Evolutionary conservation across 2,113 vertebrate genomes (phyloP).

Genomic region (Chauna torquata): DNA sequence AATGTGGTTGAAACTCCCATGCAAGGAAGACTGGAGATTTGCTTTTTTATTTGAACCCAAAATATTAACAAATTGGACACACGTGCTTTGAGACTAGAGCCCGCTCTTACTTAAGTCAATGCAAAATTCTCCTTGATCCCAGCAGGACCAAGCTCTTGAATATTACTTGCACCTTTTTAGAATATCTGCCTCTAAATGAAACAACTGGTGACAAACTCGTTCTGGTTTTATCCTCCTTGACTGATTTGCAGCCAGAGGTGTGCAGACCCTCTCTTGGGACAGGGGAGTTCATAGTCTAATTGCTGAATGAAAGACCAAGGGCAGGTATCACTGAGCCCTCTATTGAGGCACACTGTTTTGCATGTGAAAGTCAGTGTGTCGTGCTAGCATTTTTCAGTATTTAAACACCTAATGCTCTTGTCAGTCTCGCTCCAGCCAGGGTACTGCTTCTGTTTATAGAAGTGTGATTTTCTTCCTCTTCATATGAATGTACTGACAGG

Average conservation of each 20-base stretch:
- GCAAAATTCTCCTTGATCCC: slow-evolving; percentile 56
- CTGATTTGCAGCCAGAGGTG: not conserved
- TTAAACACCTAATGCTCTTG: not conserved
- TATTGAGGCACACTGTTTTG: not conserved
- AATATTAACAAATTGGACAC: slow-evolving; percentile 65
- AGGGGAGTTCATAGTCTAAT: not conserved
- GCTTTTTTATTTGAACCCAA: slow-evolving; percentile 64
- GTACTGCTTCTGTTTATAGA: not conserved
- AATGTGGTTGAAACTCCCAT: slow-evolving; percentile 63
- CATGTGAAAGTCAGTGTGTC: not conserved
- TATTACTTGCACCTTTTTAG: slow-evolving; percentile 49
- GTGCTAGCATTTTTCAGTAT: not conserved
- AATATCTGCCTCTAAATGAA: not conserved
- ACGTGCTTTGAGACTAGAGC: slow-evolving; percentile 36
- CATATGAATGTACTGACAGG: not conserved
- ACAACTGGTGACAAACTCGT: not conserved
- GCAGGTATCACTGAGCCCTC: not conserved
- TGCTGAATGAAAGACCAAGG: not conserved
- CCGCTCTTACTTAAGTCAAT: slow-evolving; percentile 10
- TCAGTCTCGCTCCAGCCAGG: not conserved
- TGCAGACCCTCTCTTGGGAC: not conserved
- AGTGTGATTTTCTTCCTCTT: not conserved
- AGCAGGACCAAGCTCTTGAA: slow-evolving; percentile 44
- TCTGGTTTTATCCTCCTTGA: slow-evolving; percentile 10
- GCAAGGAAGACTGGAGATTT: slow-evolving; percentile 58